These are phyloP conservation scores for Chironomus riparius DNA, from an alignment of 2,888 invertebrate genomes.

Conservation along the genomic window DNA sequence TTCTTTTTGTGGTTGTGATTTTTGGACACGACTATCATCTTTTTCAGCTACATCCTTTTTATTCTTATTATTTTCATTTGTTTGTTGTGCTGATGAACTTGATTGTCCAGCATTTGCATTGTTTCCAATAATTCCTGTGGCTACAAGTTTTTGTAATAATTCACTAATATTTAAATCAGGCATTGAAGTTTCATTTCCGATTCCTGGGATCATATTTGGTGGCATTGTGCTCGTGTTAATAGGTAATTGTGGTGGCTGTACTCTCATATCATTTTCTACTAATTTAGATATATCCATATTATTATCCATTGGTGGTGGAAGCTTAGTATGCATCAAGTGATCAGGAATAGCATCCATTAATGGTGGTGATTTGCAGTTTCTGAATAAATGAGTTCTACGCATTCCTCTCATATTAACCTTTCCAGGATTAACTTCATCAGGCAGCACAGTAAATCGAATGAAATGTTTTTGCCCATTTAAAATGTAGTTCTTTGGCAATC, in stretches of 20 bases:
- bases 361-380: constrained; percentile 25
- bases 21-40: neutral
- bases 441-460: constrained; percentile 69
- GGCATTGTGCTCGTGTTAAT: constrained; percentile 44
- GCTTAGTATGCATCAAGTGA: constrained; percentile 31
- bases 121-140: constrained; percentile 64
- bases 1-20: constrained; percentile 4
- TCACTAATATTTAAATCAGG: constrained; percentile 63
- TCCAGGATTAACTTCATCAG: constrained; percentile 63
- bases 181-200: constrained; percentile 32
- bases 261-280: constrained; percentile 22
- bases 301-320: constrained; percentile 32
- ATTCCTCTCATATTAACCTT: constrained; percentile 60
- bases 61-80: neutral
- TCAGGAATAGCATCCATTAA: neutral
- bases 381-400: constrained; percentile 48
- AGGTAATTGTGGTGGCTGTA: neutral
- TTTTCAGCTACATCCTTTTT: neutral
- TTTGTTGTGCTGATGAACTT: neutral
- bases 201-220: constrained; percentile 31
- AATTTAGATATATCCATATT: constrained; percentile 35
- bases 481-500: constrained; percentile 67
- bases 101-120: constrained; percentile 32
- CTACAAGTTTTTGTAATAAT: constrained; percentile 74
- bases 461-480: constrained; percentile 70